Base-by-base conservation (phyloP, 1,140 invertebrate genomes). In the Lasaia peninsularis region DNA sequence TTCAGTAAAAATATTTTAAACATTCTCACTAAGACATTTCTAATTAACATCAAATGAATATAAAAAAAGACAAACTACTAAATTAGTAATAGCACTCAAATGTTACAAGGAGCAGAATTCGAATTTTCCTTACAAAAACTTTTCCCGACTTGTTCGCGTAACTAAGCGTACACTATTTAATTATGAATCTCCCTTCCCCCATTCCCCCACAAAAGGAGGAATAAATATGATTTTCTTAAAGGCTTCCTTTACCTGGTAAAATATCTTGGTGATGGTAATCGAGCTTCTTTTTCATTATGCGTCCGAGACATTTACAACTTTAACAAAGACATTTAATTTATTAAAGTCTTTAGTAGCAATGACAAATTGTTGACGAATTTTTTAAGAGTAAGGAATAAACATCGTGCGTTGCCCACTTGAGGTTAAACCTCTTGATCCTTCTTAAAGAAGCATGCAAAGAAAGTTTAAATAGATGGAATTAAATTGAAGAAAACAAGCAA, bases 81-180 rank as follows among this genome's bases (percentile, higher is more conserved):
- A 76, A 74, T 74, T 74, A 72, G 66, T 75, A 72, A 76, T 69
- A 68, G 65, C 65, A 57, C 62, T 70, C 65, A 56, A 67, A 64
- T 64, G 57, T 57, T 64, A 65, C 57, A 73, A 58, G 53, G 63
- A 56, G 63, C 63, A 62, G 62, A 58, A 67, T 71, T 71, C 69
- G 68, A 73, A 75, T 75, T 76, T 74, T 69, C 66, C 62, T 78
- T 71, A 72, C 68, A 72, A 70, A n/a, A 77, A 76, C 63, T 73
- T 76, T 69, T 67, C 67, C 59, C 58, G 67, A 74, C 71, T 74
- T 69, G 74, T 76, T 66, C 68, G 65, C 62, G 71, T 77, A 80
- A 77, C 78, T 84, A 84, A 81, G 71, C 78, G 75, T 75, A 63
- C 69, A 78, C 78, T 81, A 84, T 81, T 84, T 81, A 80, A 84